Conservation (phyloP, 2,888 invertebrate species). For the Ceramica pisi region DNA sequence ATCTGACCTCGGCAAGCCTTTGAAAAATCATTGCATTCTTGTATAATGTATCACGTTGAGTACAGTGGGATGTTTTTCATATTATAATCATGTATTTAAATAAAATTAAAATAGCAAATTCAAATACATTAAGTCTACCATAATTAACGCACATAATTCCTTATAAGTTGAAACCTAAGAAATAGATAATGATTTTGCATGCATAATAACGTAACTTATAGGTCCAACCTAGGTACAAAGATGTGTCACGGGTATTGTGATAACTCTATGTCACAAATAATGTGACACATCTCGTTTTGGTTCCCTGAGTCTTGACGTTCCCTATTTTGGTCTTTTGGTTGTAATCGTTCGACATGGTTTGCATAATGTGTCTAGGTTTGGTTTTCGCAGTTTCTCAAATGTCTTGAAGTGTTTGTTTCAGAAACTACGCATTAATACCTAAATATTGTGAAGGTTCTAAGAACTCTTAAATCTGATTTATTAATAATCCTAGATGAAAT, state of each 20-base stretch:
- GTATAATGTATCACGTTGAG: constrained; percentile 2
- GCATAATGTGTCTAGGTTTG: constrained; percentile 40
- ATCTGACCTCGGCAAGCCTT: constrained; percentile 29
- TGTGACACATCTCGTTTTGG: constrained; percentile 10
- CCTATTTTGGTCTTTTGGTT: constrained; percentile 45
- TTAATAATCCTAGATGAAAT: neutral
- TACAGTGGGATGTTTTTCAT: constrained; percentile 3
- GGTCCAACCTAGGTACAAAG: constrained; percentile 5
- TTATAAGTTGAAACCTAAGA: constrained; percentile 51
- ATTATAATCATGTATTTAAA: constrained; percentile 39
- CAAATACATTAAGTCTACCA: constrained; percentile 30
- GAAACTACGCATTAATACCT: too few species aligned
- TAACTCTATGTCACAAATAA: neutral
- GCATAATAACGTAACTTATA: constrained; percentile 61
- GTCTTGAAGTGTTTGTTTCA: too few species aligned
- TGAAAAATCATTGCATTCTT: constrained; percentile 37
- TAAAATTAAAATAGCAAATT: constrained; percentile 35
- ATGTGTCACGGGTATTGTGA: constrained; percentile 19
- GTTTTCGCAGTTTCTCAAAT: constrained; percentile 47
- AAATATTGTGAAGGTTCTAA: neutral
- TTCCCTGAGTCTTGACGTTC: constrained; percentile 67
- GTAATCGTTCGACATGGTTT: constrained; percentile 4
- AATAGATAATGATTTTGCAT: constrained; percentile 69
- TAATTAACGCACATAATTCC: constrained; percentile 50
- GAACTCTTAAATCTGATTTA: neutral